phyloP scores from a whole-genome alignment of 2,797 vertebrate genomes.

The Tarsius wallacei region DNA sequence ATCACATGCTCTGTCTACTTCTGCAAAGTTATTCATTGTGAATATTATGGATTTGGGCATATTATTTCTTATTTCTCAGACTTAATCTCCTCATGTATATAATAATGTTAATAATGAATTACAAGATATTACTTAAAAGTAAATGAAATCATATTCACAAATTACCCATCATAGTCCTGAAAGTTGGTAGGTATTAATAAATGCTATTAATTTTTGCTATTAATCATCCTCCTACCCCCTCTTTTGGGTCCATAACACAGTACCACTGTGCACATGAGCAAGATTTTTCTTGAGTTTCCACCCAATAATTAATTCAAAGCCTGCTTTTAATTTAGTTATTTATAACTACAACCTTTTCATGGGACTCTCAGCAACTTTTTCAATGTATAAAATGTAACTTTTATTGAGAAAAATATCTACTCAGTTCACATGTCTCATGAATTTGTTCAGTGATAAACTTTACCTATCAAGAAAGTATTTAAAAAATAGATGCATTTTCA shows the following conservation, averaged over 20 bases:
- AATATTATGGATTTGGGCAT: neutral
- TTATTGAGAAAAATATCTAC: constrained; percentile 24
- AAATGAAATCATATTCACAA: constrained; percentile 10
- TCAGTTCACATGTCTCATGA: neutral
- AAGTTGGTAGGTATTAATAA: neutral
- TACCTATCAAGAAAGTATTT: constrained; percentile 6
- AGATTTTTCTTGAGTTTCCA: neutral
- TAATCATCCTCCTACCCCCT: accelerated
- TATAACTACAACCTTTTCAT: neutral
- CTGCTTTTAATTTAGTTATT: neutral
- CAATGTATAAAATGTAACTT: constrained; percentile 18
- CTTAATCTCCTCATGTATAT: neutral
- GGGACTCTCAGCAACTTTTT: neutral
- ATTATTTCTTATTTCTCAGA: neutral
- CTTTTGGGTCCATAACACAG: neutral
- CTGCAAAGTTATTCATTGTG: neutral
- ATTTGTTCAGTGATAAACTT: constrained; percentile 41
- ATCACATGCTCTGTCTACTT: neutral
- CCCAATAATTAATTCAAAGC: constrained; percentile 15
- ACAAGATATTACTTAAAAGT: neutral
- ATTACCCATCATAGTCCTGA: neutral
- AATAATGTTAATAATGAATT: neutral
- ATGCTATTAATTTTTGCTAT: neutral
- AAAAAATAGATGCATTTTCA: neutral
- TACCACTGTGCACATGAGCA: neutral